Evolutionary conservation across 2,888 invertebrate species (phyloP).

Genomic region (Drosophila meridionalis): DNA sequence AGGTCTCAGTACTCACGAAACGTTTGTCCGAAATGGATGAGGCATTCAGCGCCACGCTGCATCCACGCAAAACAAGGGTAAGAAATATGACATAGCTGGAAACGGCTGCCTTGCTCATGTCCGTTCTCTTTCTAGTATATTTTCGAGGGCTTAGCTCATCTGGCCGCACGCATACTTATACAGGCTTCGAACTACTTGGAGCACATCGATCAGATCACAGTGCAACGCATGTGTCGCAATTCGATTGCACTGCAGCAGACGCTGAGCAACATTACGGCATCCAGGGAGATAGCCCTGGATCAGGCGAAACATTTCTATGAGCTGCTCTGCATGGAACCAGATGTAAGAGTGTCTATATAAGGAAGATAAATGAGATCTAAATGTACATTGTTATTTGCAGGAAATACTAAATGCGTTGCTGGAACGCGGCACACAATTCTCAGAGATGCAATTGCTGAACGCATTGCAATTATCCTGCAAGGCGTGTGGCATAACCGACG

Average conservation of each 20-base stretch:
- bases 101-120: background rate
- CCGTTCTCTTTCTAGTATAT: constrained; percentile 88
- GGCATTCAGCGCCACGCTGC: constrained; percentile 90
- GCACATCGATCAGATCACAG: constrained; percentile 92
- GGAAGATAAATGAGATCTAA: background rate
- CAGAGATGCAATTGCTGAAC: constrained; percentile 94
- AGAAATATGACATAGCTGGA: background rate
- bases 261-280: constrained; percentile 92
- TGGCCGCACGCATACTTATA: constrained; percentile 92
- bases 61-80: constrained; percentile 91
- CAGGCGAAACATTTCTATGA: constrained; percentile 95
- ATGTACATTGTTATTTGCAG: constrained; percentile 85
- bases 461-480: constrained; percentile 92
- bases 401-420: constrained; percentile 93
- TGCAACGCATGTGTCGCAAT: constrained; percentile 94
- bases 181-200: constrained; percentile 92
- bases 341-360: constrained; percentile 86
- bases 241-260: constrained; percentile 94
- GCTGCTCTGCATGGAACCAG: constrained; percentile 92
- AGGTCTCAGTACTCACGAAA: constrained; percentile 91
- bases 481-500: constrained; percentile 86
- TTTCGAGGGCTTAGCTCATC: constrained; percentile 93
- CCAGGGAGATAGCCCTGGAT: constrained; percentile 93
- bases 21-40: constrained; percentile 92
- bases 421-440: constrained; percentile 95